Evolutionary conservation across 2,888 invertebrate genomes (phyloP), one percentile per base, ranked within the genome.

Genomic region (Dendrolimus houi): DNA sequence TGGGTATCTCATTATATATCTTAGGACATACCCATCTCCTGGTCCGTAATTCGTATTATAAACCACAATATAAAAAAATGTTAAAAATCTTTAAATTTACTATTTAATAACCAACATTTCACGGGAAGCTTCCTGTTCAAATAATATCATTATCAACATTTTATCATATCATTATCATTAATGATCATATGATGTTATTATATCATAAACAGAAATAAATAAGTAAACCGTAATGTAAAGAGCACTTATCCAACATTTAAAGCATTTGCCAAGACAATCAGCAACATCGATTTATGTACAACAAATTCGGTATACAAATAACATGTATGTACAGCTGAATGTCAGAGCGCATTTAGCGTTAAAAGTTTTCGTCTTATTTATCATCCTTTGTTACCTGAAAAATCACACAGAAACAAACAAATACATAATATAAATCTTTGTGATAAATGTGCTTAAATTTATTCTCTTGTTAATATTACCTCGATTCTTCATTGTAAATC

Each of bases 191-290:
- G 17, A 17, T 17, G 17, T 17, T 47, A 6, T 1, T 47, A 47
- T 7, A 8, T 47, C 2, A 47, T 10, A 47, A 12, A 47, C 9
- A 47, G 0, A 47, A 47, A 47, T 47, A 47, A 9, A 47, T 47
- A 47, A 0, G 8, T 10, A 47, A 10, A 47, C 47, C 29, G 29
- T 29, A 56, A 63, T 70, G 77, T 79, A 82, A 81, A 85, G 79
- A 84, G 79, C 72, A 72, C 75, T 78, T 59, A 55, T 67, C 59
- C 58, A 79, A 89, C 88, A 89, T 75, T 75, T 76, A 89, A 89
- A 89, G 89, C 88, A 70, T 74, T 82, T 82, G 81, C 81, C 80
- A 85, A 83, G 72, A 83, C 84, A 82, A 63, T 72, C 79, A 83
- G 82, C 83, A 62, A 87, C 85, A 87, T 72, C 70, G 67, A 82